A percentile compares a stretch with the other conserved stretches of the same genome.
Conservation (phyloP, 2,113 vertebrate species). For the Benitochromis conjunctus region DNA sequence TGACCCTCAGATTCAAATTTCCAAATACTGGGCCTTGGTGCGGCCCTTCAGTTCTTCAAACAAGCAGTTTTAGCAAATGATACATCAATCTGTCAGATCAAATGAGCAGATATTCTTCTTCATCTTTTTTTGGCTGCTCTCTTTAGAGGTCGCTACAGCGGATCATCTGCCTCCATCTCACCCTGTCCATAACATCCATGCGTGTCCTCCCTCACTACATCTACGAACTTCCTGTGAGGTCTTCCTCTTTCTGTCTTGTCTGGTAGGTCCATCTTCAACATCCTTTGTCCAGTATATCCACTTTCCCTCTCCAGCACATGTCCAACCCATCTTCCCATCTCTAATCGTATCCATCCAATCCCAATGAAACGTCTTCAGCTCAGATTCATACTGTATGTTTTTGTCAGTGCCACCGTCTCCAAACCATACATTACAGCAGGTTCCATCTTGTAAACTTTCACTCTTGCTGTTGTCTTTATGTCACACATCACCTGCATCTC, state of each 20-base stretch:
- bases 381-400: background rate
- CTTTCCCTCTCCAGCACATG: background rate
- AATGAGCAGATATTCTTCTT: background rate
- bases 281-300: background rate
- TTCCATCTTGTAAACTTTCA: background rate
- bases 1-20: background rate
- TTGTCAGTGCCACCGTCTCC: background rate
- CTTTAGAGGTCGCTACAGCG: background rate
- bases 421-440: background rate
- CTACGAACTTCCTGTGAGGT: background rate
- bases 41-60: background rate
- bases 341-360: background rate
- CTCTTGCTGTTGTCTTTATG: background rate
- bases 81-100: fast-evolving
- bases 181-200: too few relatives aligned
- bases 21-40: background rate
- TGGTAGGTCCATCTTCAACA: background rate
- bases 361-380: background rate
- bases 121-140: background rate
- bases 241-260: background rate
- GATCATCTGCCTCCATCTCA: too few relatives aligned
- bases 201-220: too few relatives aligned
- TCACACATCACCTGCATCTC: background rate
- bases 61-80: background rate
- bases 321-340: background rate